Evolutionary conservation across 1,140 invertebrate genomes (phyloP), one percentile per base, ranked within the genome.

Genomic region (Papilio glaucus): DNA sequence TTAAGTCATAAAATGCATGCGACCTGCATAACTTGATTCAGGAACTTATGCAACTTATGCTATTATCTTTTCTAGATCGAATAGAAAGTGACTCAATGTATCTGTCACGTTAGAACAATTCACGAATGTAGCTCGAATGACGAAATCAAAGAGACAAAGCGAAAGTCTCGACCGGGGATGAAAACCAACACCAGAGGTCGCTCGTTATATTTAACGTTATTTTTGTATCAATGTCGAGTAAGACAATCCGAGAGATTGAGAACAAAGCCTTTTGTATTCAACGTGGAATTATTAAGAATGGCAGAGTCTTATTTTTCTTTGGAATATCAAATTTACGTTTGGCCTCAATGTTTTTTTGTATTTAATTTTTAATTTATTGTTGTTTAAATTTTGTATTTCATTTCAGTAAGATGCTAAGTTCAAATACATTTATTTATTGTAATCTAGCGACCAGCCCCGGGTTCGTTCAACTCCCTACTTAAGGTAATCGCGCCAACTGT

Each of bases 231-330:
- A 6, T 12, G 1, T 15, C 8, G 9, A 49, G 49, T 24, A 57
- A 57, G 49, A 57, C 21, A 57, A 57, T 57, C 49, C 24, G 49
- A 24, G 49, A 57, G 49, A 57, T 57, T 24, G 21, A 57, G 49
- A 57, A 57, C 49, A 57, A 57, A 57, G 49, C 21, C 49, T 57
- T 57, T 57, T 57, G 49, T 57, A 57, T 26, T 12, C 39, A 13
- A 49, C 49, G 21, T 10, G 21, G 21, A 57, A 9, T 24, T 41
- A 41, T 41, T 57, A 57, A 57, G 21, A 57, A 57, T 57, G 49
- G 10, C 18, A 57, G 21, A 26, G 49, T 8, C 21, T 24, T 57
- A 2, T 57, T 53, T 57, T 57, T 57, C 10, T 24, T 57, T 57
- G 9, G 49, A 24, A 26, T 57, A 57, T 57, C 18, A 26, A 24